Evolutionary conservation across 2,113 vertebrate species (phyloP).

Genomic region (Syngnathus floridae): DNA sequence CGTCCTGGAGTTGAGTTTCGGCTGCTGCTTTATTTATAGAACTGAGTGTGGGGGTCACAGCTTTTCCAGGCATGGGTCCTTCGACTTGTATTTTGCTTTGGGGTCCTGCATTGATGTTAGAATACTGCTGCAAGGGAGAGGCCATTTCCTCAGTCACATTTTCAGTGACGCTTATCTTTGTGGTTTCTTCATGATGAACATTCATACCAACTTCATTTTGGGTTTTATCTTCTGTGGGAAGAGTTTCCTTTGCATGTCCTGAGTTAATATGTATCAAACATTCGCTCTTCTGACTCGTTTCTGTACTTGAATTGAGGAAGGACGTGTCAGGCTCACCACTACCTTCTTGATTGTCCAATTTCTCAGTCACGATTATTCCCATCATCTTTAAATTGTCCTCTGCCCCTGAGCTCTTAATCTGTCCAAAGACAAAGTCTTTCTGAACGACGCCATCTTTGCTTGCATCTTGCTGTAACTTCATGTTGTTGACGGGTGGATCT

Average conservation of each 20-base stretch:
- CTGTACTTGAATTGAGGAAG: conserved; percentile 3
- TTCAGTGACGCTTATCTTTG: conserved; percentile 13
- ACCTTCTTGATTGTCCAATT: conserved; percentile 30
- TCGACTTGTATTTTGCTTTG: conserved; percentile 26
- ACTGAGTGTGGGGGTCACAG: conserved; percentile 1
- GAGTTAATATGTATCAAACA: conserved; percentile 10
- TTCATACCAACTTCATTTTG: conserved; percentile 15
- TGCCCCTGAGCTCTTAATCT: conserved; percentile 7
- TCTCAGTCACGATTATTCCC: conserved; percentile 58
- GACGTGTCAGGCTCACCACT: conserved; percentile 14
- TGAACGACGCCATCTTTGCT: conserved; percentile 4
- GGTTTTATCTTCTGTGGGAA: conserved; percentile 10
- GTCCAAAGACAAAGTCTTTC: conserved; percentile 23
- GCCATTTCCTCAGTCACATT: conserved; percentile 12
- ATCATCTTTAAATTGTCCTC: conserved; percentile 50
- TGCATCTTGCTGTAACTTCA: conserved; percentile 7
- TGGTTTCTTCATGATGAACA: conserved; percentile 19
- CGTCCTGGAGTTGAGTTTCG: conserved; percentile 42
- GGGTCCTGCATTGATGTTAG: conserved; percentile 10
- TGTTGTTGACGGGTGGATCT: neutral
- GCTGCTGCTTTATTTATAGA: conserved; percentile 45
- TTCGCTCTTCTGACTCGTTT: conserved; percentile 17
- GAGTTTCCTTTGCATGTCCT: conserved; percentile 19
- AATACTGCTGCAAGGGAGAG: conserved; percentile 10
- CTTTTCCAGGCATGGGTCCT: conserved; percentile 27